Conservation (phyloP, 2,888 invertebrate species). For the Drosophila conformis region DNA sequence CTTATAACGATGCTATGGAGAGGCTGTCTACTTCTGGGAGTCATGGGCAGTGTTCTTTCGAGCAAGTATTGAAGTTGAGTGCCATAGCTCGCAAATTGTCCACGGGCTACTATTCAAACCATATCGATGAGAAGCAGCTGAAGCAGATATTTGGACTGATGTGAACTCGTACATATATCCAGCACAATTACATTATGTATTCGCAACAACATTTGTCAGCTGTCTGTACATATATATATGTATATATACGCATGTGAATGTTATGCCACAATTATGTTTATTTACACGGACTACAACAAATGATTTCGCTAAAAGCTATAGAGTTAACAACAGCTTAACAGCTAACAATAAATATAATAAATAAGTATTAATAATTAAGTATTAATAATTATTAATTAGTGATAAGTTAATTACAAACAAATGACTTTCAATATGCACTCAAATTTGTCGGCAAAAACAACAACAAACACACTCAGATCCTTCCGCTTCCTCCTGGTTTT, state of each 20-base stretch:
- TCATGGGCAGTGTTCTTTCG: conserved; percentile 34
- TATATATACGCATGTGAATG: background rate
- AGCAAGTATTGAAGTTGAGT: conserved; percentile 47
- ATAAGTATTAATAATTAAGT: conserved; percentile 48
- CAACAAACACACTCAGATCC: background rate
- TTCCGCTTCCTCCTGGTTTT: no score
- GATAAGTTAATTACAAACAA: conserved; percentile 67
- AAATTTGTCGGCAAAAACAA: conserved; percentile 51
- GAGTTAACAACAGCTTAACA: conserved; percentile 67
- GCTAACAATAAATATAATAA: conserved; percentile 55
- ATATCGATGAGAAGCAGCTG: conserved; percentile 47
- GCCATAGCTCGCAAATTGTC: conserved; percentile 48
- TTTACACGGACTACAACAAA: conserved; percentile 69
- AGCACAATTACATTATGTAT: conserved; percentile 42
- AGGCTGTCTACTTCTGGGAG: conserved; percentile 42
- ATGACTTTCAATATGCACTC: conserved; percentile 84
- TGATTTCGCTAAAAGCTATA: conserved; percentile 34
- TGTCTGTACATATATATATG: conserved; percentile 23
- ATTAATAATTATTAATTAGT: conserved; percentile 39
- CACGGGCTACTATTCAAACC: conserved; percentile 52
- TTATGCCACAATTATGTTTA: conserved; percentile 60
- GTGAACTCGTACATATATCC: conserved; percentile 4
- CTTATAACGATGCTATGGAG: conserved; percentile 53
- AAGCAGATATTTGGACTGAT: conserved; percentile 60
- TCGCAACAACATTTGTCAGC: conserved; percentile 43